Base-by-base conservation (phyloP, 2,888 invertebrate genomes). In the Acholoe squamosa region DNA sequence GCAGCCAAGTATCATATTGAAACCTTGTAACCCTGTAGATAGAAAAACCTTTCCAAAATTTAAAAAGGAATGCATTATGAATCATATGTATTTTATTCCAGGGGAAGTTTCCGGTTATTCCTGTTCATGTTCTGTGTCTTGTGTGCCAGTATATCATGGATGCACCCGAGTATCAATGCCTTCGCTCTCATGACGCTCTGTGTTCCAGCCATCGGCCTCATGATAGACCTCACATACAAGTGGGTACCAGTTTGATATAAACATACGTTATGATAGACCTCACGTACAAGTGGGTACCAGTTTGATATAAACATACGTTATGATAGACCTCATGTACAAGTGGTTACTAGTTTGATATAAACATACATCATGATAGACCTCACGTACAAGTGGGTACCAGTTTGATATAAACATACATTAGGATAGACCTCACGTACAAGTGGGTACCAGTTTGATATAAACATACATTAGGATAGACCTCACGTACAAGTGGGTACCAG, bases 121-220 rank as follows among this genome's bases (percentile, higher is more conserved):
- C 80, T 80, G 34, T 80, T 91, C n/a, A 28, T 84, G n/a, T 52
- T 76, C 22, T 89, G 84, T 25, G 43, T 91, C 7, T 12, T 91
- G 0, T 54, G 52, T 61, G 90, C 97, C 12, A 97, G 97, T 31
- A 96, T 98, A 93, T 97, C 97, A 22, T 96, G 97, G 92, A 96
- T 98, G 96, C 97, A 98, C 95, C 98, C 98, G 7, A 97, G 97
- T 22, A 96, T 97, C 71, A 98, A 98, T 95, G 98, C 98, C 34
- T 98, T 98, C 95, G 98, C 97, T 31, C 96, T 98, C 91, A 98
- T 98, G 98, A 96, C 96, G 25, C 96, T 98, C 91, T 97, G 97
- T 76, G 95, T 97, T 34, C 98, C 98, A 77, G 97, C 97, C 12
- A 96, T 97, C 93, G 96, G 96, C 89, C 96, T 97, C 94, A 96